Base-by-base conservation (phyloP, 2,113 vertebrate species). In the Alosa alosa region DNA sequence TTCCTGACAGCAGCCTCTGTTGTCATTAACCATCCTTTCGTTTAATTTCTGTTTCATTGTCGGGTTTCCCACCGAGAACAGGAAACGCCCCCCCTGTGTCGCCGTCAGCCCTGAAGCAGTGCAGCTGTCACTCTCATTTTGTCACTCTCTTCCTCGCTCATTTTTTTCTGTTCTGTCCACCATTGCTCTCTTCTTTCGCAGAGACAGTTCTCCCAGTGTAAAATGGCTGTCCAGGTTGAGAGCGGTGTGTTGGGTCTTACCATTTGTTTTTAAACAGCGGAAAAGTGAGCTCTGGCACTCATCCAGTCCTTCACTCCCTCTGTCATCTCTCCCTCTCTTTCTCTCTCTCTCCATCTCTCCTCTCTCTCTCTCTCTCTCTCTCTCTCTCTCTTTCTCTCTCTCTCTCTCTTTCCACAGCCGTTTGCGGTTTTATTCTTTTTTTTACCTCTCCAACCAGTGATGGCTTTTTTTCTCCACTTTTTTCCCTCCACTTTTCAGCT, bases 351-450 rank as follows among this genome's bases (percentile, higher is more conserved):
- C 55, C 68, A 13, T 31, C 50, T 86, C 31, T 81, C 11, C 25
- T 2, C 1, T 25, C 75, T 46, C 10, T 44, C 81, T 85, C 15
- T 75, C 41, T 86, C 46, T 81, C 57, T 25, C 47, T 36, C 10
- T 52, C n/a, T 44, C 25, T 2, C 1, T 25, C 75, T 46, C 10
- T 44, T 75, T 85, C 15, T 75, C 41, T 86, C 60, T 60, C 4
- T 25, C 46, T 50, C n/a, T 57, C 18, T 52, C 49, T n/a, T 68
- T 82, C 85, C 87, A 86, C 86, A 81, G 88, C 88, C 86, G 11
- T 1, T 36, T 50, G 57, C 57, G 87, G 88, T 91, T 91, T 89
- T 90, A 89, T 81, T 31, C 72, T 49, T 49, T 82, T 87, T 87
- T 88, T 88, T 88, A 87, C 90, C 84, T 78, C 22, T n/a, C 57